A percentile compares a stretch with the other conserved stretches of the same genome.
phyloP scores from a whole-genome alignment of 2,797 vertebrate genomes.

The Alauda arvensis region DNA sequence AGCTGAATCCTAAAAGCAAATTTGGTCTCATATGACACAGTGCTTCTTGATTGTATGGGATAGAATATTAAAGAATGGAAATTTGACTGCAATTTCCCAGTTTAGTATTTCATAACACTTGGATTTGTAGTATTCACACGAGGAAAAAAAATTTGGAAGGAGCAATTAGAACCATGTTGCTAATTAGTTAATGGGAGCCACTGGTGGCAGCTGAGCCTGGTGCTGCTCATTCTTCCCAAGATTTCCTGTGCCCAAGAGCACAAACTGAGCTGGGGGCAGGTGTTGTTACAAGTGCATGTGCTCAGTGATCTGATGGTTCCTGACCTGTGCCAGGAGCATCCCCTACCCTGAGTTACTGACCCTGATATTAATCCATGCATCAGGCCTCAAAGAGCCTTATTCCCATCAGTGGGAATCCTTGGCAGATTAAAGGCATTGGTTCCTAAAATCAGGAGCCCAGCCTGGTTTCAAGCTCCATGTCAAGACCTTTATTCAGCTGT shows the following conservation, averaged over 20 bases:
- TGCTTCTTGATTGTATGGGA: neutral
- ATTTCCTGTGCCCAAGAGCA: neutral
- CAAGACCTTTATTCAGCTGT: neutral
- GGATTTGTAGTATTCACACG: neutral
- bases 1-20: neutral
- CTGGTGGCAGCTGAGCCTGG: neutral
- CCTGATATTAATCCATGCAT: neutral
- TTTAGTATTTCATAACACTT: neutral
- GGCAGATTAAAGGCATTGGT: neutral
- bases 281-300: neutral
- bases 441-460: neutral
- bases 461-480: neutral
- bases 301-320: neutral
- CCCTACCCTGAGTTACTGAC: neutral
- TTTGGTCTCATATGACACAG: neutral
- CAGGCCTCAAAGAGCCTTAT: neutral
- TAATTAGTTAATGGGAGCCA: neutral
- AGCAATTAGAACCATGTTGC: neutral
- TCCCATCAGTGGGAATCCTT: neutral
- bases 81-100: neutral
- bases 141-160: neutral
- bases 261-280: neutral
- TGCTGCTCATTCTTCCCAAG: neutral
- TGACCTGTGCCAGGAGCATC: neutral
- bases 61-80: neutral